Percentiles rank a stretch among this genome's conserved stretches.
Conservation (phyloP, 2,113 vertebrate species). For the Lasiurus cinereus region DNA sequence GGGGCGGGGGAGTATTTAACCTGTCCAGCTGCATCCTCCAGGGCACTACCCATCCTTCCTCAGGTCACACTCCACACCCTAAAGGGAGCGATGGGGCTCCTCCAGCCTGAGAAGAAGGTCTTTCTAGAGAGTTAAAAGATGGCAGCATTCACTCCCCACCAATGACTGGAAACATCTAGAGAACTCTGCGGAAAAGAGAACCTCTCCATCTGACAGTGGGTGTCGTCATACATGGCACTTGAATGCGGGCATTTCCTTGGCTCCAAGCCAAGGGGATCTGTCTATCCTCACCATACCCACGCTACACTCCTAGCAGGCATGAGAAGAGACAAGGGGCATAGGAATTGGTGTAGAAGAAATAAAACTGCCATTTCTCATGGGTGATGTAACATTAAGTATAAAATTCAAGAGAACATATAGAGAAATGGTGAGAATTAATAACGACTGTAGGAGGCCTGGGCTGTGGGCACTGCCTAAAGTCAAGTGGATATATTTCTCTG, state of each 20-base stretch:
- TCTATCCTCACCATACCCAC: neutral
- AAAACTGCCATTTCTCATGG: neutral
- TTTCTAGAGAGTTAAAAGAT: neutral
- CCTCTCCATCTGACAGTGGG: neutral
- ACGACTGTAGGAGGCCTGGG: neutral
- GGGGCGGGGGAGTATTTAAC: too few relatives aligned
- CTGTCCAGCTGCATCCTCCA: fast-evolving
- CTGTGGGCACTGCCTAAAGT: neutral
- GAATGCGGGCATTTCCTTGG: too few relatives aligned
- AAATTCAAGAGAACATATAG: neutral
- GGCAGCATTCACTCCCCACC: neutral
- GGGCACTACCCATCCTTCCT: too few relatives aligned
- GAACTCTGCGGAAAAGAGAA: neutral
- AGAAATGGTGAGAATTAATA: neutral
- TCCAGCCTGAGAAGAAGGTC: neutral
- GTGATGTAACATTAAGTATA: neutral
- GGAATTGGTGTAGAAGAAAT: neutral
- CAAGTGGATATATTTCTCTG: neutral
- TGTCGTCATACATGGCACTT: too few relatives aligned
- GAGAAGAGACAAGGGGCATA: neutral
- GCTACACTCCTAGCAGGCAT: neutral
- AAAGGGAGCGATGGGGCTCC: neutral
- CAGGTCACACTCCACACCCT: neutral
- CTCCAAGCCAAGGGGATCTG: too few relatives aligned
- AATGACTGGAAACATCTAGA: neutral